These are phyloP conservation scores for Phlogophora meticulosa DNA, from an alignment of 2,888 invertebrate genomes.

Conservation along the genomic window DNA sequence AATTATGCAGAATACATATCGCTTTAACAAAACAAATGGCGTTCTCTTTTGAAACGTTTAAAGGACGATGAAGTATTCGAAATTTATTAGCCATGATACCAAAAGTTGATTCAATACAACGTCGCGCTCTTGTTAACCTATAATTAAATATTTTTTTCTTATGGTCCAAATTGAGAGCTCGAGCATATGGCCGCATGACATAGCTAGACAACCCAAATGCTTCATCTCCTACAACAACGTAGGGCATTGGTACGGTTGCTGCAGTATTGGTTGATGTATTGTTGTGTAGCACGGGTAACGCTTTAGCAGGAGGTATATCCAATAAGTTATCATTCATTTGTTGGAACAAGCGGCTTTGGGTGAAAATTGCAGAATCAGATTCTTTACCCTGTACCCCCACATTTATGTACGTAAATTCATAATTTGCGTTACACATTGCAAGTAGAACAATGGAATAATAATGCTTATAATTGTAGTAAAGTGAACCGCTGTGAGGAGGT, in stretches of 20 bases:
- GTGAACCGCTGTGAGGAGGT: constrained; percentile 57
- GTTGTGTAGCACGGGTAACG: constrained; percentile 45
- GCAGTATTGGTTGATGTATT: constrained; percentile 50
- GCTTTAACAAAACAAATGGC: constrained; percentile 43
- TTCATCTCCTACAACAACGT: too few relatives aligned
- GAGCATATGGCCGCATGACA: too few relatives aligned
- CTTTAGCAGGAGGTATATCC: constrained; percentile 54
- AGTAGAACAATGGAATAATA: constrained; percentile 53
- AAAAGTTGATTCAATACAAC: too few relatives aligned
- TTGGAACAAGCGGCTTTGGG: constrained; percentile 48
- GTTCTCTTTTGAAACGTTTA: constrained; percentile 44
- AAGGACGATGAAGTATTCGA: not conserved
- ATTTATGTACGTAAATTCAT: constrained; percentile 54
- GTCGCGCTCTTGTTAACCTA: too few relatives aligned
- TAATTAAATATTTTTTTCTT: too few relatives aligned
- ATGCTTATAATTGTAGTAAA: constrained; percentile 58
- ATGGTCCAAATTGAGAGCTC: too few relatives aligned
- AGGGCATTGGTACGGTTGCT: constrained; percentile 34
- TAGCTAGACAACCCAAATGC: too few relatives aligned
- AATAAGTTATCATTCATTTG: constrained; percentile 56
- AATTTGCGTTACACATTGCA: constrained; percentile 53
- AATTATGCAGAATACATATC: constrained; percentile 38
- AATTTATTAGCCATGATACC: too few relatives aligned
- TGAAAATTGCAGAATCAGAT: constrained; percentile 60
- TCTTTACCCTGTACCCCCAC: constrained; percentile 56